Evolutionary conservation across 2,888 invertebrate species (phyloP).

Genomic region (Acanthoscelides obtectus): DNA sequence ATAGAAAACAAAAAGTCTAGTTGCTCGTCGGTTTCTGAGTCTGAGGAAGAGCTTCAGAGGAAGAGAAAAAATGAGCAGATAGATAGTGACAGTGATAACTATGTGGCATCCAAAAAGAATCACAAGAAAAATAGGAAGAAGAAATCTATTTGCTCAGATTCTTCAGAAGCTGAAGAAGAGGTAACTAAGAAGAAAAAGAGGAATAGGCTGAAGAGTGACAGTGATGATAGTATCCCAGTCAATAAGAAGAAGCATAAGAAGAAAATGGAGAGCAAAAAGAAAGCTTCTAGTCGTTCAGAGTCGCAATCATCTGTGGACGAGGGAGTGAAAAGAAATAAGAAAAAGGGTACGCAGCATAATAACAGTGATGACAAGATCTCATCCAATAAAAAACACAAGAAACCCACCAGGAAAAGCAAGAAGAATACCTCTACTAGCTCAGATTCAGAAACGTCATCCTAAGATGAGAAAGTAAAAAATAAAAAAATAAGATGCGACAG

Average conservation of each 20-base stretch:
- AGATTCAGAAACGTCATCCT: neutral
- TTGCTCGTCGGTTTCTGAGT: neutral
- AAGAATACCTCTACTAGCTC: neutral
- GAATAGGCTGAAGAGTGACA: too few species aligned
- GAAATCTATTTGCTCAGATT: too few species aligned
- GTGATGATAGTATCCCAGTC: too few species aligned
- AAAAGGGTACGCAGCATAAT: constrained; percentile 20
- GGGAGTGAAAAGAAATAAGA: constrained; percentile 23
- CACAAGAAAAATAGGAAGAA: too few species aligned
- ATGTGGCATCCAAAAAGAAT: neutral
- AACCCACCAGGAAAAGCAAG: neutral
- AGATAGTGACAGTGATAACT: constrained; percentile 18
- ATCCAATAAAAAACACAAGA: neutral
- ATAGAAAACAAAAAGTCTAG: too few species aligned
- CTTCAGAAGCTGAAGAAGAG: too few species aligned
- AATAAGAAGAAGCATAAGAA: too few species aligned
- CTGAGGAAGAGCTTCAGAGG: constrained; percentile 28
- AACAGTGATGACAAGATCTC: constrained; percentile 1
- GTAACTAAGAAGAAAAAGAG: too few species aligned
- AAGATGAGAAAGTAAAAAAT: constrained; percentile 6
- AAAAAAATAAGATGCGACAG: constrained; percentile 1
- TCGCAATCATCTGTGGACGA: constrained; percentile 17
- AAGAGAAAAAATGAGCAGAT: constrained; percentile 13
- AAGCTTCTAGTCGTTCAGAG: too few species aligned
- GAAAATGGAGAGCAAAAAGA: too few species aligned